phyloP scores from a whole-genome alignment of 2,888 invertebrate species.

The Bombylius major region DNA sequence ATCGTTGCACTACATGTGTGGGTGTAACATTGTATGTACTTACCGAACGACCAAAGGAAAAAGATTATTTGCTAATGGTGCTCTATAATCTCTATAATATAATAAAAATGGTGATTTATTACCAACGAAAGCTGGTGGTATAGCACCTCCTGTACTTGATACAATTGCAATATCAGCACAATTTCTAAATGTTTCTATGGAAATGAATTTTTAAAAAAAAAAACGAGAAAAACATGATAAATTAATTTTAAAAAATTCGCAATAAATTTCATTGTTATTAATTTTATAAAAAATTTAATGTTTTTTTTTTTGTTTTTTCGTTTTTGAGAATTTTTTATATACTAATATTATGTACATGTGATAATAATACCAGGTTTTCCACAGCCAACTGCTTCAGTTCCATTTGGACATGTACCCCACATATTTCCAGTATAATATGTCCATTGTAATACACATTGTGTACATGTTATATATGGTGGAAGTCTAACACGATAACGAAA shows the following conservation, averaged over 20 bases:
- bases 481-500: slow-evolving; percentile 62
- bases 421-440: slow-evolving; percentile 83
- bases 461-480: slow-evolving; percentile 72
- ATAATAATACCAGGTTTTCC: slow-evolving; percentile 51
- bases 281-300: neutral
- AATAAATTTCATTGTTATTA: neutral
- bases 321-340: neutral
- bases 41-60: slow-evolving; percentile 67
- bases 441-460: slow-evolving; percentile 88
- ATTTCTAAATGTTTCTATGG: slow-evolving; percentile 70
- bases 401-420: slow-evolving; percentile 80
- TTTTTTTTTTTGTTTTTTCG: neutral
- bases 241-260: neutral
- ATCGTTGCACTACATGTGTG: too few species aligned
- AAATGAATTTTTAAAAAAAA: too few species aligned
- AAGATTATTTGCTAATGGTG: slow-evolving; percentile 49
- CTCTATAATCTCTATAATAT: slow-evolving; percentile 57
- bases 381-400: slow-evolving; percentile 77
- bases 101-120: slow-evolving; percentile 59
- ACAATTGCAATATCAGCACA: slow-evolving; percentile 79
- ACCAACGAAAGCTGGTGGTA: slow-evolving; percentile 57
- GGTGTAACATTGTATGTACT: slow-evolving; percentile 19
- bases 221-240: neutral
- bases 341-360: slow-evolving; percentile 4
- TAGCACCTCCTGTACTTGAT: slow-evolving; percentile 62